Conservation (phyloP, 2,888 invertebrate genomes). For the Furcula furcula region DNA sequence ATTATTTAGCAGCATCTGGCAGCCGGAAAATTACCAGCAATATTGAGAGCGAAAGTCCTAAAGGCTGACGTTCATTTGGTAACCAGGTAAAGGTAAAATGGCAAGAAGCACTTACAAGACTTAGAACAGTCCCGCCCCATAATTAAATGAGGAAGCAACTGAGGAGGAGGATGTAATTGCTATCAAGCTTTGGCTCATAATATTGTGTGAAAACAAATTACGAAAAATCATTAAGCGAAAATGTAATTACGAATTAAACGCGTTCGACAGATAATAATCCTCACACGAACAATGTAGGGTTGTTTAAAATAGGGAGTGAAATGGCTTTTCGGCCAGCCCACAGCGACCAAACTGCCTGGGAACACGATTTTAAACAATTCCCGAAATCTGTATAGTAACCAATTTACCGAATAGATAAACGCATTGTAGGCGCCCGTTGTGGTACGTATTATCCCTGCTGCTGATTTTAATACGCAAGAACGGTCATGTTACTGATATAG, state of each 20-base stretch:
- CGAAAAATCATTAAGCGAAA: conserved; percentile 33
- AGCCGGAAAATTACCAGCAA: too few species aligned
- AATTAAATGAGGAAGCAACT: too few species aligned
- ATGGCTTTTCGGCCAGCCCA: conserved; percentile 44
- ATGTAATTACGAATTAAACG: conserved; percentile 33
- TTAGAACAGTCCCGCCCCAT: too few species aligned
- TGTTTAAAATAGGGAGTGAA: conserved; percentile 53
- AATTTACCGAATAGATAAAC: conserved; percentile 63
- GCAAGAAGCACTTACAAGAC: too few species aligned
- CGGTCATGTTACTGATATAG: conserved; percentile 47
- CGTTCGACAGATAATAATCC: conserved; percentile 30
- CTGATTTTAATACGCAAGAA: conserved; percentile 51
- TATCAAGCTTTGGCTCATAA: too few species aligned
- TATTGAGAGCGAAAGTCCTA: too few species aligned
- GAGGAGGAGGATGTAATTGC: too few species aligned
- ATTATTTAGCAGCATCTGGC: too few species aligned
- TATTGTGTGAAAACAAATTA: conserved; percentile 7
- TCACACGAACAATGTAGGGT: conserved; percentile 33
- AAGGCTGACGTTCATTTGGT: too few species aligned
- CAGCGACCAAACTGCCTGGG: conserved; percentile 50
- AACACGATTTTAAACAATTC: conserved; percentile 69
- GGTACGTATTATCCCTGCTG: conserved; percentile 31
- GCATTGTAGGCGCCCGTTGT: conserved; percentile 54
- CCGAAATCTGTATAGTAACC: conserved; percentile 61
- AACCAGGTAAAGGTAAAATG: too few species aligned